Base-by-base conservation (phyloP, 2,797 vertebrate species). In the Microctenopoma lineatum region DNA sequence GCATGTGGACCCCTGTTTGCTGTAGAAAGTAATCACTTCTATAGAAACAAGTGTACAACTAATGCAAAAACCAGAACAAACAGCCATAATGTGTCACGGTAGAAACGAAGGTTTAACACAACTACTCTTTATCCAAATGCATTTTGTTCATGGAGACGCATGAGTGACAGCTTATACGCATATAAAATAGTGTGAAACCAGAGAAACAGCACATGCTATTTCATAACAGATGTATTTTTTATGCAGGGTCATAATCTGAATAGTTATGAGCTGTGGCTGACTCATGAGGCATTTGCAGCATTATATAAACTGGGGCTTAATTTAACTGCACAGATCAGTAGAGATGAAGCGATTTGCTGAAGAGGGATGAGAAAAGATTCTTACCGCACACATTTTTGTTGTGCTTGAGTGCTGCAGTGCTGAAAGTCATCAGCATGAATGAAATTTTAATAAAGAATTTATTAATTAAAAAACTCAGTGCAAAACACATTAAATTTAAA, bases 251-350 rank as follows among this genome's bases (percentile, higher is more conserved):
- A 10, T 70, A 56, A 85, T 84, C 65, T 83, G 59, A 85, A 72
- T 54, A 79, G 78, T 81, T 81, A 56, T 45, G 27, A 87, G 75
- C 77, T 70, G 66, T 16, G n/a, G 60, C 76, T 92, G 89, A 92
- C 78, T 92, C 91, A 93, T 50, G 27, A 36, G 47, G 75, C 84
- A 91, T 91, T 88, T 81, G 84, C 79, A 84, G 73, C 36, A 86
- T 92, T 93, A 93, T 75, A 84, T 92, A 93, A 92, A 89, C 79
- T 50, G 25, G 62, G 75, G 81, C 83, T 90, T 84, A 90, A 84
- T 90, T 90, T 86, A 92, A 87, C 88, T 50, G 51, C 67, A 56
- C 46, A 65, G 79, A 46, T 84, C 84, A 63, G 70, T 59, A 75
- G 63, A 86, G 83, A 73, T 56, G 39, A 57, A 73, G 58, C 83